Percentiles rank a stretch among this genome's conserved stretches.
Evolutionary conservation across 2,113 vertebrate genomes (phyloP).

Genomic region (Danionella cerebrum): DNA sequence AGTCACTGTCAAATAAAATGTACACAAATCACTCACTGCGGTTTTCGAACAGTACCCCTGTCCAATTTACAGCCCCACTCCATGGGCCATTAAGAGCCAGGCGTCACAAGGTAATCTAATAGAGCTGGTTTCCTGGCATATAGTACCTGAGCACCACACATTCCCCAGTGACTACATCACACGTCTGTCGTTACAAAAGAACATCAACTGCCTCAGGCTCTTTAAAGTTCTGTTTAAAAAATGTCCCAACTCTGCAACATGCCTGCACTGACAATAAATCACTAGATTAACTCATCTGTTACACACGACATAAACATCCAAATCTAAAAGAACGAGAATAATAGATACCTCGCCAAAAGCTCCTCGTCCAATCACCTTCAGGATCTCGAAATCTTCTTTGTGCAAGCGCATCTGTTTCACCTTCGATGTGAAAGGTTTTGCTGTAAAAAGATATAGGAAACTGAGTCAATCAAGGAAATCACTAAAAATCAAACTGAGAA

Average conservation of each 20-base stretch:
- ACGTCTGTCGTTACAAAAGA: slow-evolving; percentile 16
- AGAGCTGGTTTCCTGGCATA: slow-evolving; percentile 4
- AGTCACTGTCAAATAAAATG: slow-evolving; percentile 17
- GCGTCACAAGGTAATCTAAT: slow-evolving; percentile 6
- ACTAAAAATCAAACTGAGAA: background rate
- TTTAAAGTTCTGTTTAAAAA: background rate
- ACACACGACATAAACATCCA: background rate
- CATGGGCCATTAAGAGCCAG: background rate
- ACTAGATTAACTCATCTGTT: background rate
- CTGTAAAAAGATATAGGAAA: slow-evolving; percentile 67
- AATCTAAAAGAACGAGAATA: background rate
- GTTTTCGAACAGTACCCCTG: slow-evolving; percentile 8
- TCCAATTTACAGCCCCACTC: slow-evolving; percentile 11
- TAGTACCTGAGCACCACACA: slow-evolving; percentile 23
- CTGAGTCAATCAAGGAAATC: no score
- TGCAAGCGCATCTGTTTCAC: slow-evolving; percentile 97
- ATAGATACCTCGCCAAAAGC: slow-evolving; percentile 92
- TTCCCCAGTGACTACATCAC: slow-evolving; percentile 20
- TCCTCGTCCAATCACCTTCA: slow-evolving; percentile 97
- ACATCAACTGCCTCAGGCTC: background rate
- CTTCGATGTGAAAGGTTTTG: slow-evolving; percentile 93
- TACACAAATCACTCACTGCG: background rate
- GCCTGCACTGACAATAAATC: background rate
- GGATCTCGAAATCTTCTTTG: slow-evolving; percentile 98
- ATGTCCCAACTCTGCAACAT: background rate